phyloP scores from a whole-genome alignment of 2,888 invertebrate species.

The Calliopum simillimum region DNA sequence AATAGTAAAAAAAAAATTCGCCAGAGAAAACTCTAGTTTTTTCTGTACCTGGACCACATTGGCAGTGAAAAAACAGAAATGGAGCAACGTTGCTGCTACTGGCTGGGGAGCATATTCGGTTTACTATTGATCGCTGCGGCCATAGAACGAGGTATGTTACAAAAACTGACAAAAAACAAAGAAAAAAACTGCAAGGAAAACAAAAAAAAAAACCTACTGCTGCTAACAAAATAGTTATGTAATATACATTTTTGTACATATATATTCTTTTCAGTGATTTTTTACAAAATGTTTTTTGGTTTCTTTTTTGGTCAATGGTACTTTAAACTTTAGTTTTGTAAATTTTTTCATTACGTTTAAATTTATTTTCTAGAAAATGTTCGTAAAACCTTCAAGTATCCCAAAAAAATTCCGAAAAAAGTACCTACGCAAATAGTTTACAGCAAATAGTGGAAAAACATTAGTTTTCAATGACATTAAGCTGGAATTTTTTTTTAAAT shows the following conservation, averaged over 20 bases:
- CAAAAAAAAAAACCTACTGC: neutral
- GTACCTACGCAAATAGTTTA: no score
- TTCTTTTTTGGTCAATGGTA: neutral
- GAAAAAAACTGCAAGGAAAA: neutral
- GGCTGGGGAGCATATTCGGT: slow-evolving; percentile 19
- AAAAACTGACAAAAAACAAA: neutral
- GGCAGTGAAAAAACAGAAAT: neutral
- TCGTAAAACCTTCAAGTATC: no score
- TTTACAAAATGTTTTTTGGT: neutral
- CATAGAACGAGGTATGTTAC: slow-evolving; percentile 20
- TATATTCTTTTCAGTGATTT: neutral
- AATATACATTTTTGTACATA: neutral
- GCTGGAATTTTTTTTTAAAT: no score
- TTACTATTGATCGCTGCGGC: slow-evolving; percentile 15
- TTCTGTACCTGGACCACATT: neutral
- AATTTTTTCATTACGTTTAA: no score
- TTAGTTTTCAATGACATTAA: no score
- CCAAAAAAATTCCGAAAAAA: no score
- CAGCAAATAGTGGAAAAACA: no score
- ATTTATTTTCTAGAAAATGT: no score
- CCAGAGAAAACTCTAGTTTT: neutral
- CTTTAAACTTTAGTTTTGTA: neutral
- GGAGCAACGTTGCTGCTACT: neutral
- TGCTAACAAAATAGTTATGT: slow-evolving; percentile 1
- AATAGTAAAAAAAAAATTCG: neutral